These are phyloP conservation scores for Atlantisia rogersi DNA, from an alignment of 2,113 vertebrate species.

Conservation along the genomic window DNA sequence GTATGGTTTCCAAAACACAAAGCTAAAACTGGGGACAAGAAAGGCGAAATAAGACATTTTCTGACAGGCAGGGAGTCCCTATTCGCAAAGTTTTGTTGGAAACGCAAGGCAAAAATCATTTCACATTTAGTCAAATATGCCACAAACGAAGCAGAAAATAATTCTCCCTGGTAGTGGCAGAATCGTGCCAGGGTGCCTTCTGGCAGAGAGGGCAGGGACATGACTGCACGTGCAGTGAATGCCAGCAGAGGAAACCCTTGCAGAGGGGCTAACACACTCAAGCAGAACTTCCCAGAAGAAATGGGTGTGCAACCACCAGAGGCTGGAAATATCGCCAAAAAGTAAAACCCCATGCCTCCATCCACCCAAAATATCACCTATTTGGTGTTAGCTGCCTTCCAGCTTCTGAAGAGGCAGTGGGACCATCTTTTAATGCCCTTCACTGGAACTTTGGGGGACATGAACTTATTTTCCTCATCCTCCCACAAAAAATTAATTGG, in stretches of 20 bases:
- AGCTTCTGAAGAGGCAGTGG: not conserved
- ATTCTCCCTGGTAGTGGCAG: not conserved
- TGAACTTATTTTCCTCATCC: not conserved
- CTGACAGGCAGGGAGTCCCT: not conserved
- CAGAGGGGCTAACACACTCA: not conserved
- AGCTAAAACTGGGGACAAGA: not conserved
- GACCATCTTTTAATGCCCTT: not conserved
- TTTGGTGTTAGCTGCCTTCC: not conserved
- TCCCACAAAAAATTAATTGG: not conserved
- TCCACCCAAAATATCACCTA: not conserved
- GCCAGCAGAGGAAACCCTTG: not conserved
- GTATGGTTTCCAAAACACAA: not conserved
- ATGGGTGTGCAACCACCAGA: not conserved
- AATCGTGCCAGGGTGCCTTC: not conserved
- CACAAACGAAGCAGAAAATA: conserved; percentile 52
- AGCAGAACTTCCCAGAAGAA: not conserved
- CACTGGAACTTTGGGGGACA: not conserved
- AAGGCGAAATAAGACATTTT: conserved; percentile 14
- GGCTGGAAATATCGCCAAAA: not conserved
- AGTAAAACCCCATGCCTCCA: not conserved
- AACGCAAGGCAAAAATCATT: not conserved
- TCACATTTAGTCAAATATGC: conserved; percentile 17
- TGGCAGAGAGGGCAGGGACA: not conserved
- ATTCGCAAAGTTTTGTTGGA: not conserved
- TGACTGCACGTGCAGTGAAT: not conserved